phyloP scores from a whole-genome alignment of 2,113 vertebrate genomes.

The Capreolus pygargus region DNA sequence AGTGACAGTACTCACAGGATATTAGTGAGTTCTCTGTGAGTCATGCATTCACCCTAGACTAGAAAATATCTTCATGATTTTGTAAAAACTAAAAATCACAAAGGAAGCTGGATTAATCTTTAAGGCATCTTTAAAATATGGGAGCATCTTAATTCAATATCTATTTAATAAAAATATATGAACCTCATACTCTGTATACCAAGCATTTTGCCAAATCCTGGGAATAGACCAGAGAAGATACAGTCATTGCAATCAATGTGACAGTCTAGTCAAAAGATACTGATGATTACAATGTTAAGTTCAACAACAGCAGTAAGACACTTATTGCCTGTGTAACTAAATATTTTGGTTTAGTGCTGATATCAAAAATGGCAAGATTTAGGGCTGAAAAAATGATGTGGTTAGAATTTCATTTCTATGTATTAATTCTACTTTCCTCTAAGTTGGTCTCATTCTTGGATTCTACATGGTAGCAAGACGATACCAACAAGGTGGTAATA shows the following conservation, averaged over 20 bases:
- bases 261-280: neutral
- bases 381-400: neutral
- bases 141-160: neutral
- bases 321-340: neutral
- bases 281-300: neutral
- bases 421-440: neutral
- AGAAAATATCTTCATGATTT: slow-evolving; percentile 2
- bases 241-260: neutral
- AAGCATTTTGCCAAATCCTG: neutral
- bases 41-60: neutral
- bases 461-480: neutral
- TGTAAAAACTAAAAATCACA: slow-evolving; percentile 36
- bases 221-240: neutral
- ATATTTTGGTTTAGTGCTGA: neutral
- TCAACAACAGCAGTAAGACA: neutral
- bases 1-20: neutral
- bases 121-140: slow-evolving; percentile 3
- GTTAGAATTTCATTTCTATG: neutral
- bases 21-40: slow-evolving; percentile 19
- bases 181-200: neutral
- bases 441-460: neutral
- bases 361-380: neutral
- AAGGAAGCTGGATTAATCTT: slow-evolving; percentile 1
- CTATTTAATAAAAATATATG: neutral
- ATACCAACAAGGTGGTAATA: neutral